Evolutionary conservation across 2,888 invertebrate species (phyloP).

Genomic region (Agonopterix arenella): DNA sequence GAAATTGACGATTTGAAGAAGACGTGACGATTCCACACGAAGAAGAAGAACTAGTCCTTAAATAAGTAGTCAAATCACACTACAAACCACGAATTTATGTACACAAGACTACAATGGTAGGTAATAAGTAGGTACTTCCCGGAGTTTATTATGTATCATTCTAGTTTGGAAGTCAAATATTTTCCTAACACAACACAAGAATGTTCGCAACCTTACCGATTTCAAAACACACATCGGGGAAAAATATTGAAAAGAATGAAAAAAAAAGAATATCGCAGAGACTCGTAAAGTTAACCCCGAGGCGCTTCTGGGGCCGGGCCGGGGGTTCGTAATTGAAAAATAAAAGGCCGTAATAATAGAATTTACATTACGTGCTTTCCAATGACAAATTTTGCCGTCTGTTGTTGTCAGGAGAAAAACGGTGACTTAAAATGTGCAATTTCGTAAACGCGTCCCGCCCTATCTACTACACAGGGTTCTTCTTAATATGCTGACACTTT

Average conservation of each 20-base stretch:
- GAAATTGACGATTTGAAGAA: too few relatives aligned
- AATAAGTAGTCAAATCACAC: too few relatives aligned
- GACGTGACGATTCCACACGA: too few relatives aligned
- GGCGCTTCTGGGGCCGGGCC: constrained; percentile 50
- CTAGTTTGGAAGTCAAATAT: too few relatives aligned
- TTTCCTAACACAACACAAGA: too few relatives aligned
- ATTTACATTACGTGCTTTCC: constrained; percentile 73
- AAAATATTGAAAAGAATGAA: constrained; percentile 22
- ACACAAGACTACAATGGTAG: too few relatives aligned
- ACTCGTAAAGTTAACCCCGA: constrained; percentile 58
- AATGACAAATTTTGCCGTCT: constrained; percentile 68
- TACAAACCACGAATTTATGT: too few relatives aligned
- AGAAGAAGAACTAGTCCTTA: too few relatives aligned
- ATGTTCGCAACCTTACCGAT: constrained; percentile 3
- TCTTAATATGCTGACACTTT: too few relatives aligned
- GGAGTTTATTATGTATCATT: too few relatives aligned
- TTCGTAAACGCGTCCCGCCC: constrained; percentile 11
- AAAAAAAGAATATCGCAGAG: constrained; percentile 35
- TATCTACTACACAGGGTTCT: too few relatives aligned
- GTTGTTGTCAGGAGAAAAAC: constrained; percentile 65
- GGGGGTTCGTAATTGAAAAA: constrained; percentile 74
- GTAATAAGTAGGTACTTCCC: too few relatives aligned
- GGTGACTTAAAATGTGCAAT: constrained; percentile 33
- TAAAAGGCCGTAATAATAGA: constrained; percentile 76
- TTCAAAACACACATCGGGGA: constrained; percentile 19